These are phyloP conservation scores for Eolophus roseicapilla DNA, from an alignment of 2,113 vertebrate species.

Conservation along the genomic window DNA sequence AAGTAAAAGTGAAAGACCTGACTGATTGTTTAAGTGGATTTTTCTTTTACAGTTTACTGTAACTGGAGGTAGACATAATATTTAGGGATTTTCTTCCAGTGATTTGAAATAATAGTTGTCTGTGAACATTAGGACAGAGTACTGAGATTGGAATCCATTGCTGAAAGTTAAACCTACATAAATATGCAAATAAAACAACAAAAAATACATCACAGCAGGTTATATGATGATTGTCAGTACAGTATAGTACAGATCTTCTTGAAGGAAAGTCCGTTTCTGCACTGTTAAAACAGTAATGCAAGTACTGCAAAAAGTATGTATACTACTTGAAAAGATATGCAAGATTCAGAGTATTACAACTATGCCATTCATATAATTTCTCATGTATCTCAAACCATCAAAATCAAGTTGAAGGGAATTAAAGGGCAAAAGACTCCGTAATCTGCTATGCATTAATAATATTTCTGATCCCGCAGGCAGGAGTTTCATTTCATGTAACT, in stretches of 20 bases:
- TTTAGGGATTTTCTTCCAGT: conserved; percentile 40
- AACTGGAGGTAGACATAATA: conserved; percentile 79
- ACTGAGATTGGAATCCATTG: not conserved
- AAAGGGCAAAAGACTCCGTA: not conserved
- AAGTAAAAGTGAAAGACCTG: not conserved
- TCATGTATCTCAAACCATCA: not conserved
- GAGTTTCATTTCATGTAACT: not conserved
- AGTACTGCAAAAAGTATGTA: not conserved
- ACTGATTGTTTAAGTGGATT: conserved; percentile 78
- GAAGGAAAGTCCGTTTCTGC: not conserved
- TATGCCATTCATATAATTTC: not conserved
- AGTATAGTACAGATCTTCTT: conserved; percentile 30
- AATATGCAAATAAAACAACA: conserved; percentile 66
- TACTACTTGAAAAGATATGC: not conserved
- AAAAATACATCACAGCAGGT: conserved; percentile 17
- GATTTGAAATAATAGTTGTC: not conserved
- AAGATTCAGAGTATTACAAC: not conserved
- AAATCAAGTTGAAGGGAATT: not conserved
- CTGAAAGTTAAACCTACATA: conserved; percentile 29
- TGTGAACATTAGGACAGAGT: not conserved
- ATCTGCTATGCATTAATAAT: not conserved
- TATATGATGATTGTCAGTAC: conserved; percentile 74
- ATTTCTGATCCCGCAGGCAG: not conserved
- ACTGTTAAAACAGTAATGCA: conserved; percentile 14
- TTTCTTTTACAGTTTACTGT: conserved; percentile 68